Percentiles rank a stretch among this genome's conserved stretches.
These are phyloP conservation scores for Callinectes sapidus DNA, from an alignment of 2,888 invertebrate species.

Conservation along the genomic window DNA sequence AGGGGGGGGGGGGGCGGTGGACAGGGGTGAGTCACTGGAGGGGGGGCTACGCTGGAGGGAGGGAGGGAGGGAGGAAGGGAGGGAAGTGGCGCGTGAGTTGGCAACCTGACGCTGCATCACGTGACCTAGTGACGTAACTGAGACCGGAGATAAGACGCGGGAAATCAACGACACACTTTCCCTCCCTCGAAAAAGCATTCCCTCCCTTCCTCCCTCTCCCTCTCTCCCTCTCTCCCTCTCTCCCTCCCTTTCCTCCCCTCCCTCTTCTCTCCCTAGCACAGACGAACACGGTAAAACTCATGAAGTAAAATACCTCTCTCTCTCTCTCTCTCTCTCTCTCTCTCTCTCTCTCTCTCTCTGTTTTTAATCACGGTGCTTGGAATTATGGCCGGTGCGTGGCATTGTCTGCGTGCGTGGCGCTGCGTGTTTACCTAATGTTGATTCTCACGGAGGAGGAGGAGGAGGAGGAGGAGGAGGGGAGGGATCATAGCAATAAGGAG, in stretches of 20 bases:
- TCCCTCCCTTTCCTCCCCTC: background rate
- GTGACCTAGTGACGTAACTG: background rate
- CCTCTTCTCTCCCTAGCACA: background rate
- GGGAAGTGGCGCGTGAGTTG: background rate
- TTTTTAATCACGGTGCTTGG: conserved; percentile 13
- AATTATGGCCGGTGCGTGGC: conserved; percentile 39
- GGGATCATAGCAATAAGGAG: background rate
- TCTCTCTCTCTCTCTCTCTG: conserved; percentile 12
- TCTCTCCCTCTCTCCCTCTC: too few species aligned
- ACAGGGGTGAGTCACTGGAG: background rate
- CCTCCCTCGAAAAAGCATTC: background rate
- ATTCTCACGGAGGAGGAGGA: conserved; percentile 23
- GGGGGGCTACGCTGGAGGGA: too few species aligned
- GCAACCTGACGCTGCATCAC: background rate
- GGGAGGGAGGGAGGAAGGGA: background rate
- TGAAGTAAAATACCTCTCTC: background rate
- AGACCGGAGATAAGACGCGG: conserved; percentile 49
- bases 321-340: background rate
- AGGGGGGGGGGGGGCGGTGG: background rate
- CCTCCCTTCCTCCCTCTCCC: background rate
- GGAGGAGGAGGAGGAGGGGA: conserved; percentile 15
- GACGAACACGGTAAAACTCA: background rate
- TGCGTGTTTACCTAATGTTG: background rate
- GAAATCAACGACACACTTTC: conserved; percentile 55
- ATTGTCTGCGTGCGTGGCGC: conserved; percentile 24